Base-by-base conservation (phyloP, 2,113 vertebrate genomes). In the Tursiops truncatus region DNA sequence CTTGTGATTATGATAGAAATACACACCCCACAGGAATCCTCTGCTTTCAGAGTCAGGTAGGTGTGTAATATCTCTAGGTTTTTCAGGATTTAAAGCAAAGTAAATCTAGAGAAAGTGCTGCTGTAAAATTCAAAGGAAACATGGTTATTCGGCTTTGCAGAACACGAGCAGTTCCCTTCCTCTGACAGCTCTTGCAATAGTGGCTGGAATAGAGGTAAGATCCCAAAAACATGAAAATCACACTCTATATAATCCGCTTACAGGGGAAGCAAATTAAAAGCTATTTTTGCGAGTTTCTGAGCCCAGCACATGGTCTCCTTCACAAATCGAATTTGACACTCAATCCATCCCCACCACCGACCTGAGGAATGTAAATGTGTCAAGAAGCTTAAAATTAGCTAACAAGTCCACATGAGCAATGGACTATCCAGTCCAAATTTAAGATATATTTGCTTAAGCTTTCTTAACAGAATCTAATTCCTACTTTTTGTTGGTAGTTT, bases 221-320 rank as follows among this genome's bases (percentile, higher is more conserved):
- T 85, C 87, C 91, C 90, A 23, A 7, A 15, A 47, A 92, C 0
- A 6, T 82, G 90, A 92, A 95, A 95, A 79, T 58, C 96, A 86
- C n/a, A 26, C 26, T 89, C 31, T 94, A 38, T 68, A 87, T 97
- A 77, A 97, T 95, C 93, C 44, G 47, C 96, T 97, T 74, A 89
- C 17, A 50, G 73, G 7, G n/a, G 23, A 88, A 79, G 41, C 96
- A 95, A 93, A 97, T 91, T 89, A 76, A 95, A 93, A 96, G 79
- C 58, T 80, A 18, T 28, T 97, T 38, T 53, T 96, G 68, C 90
- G 74, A 68, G 5, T 65, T 94, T 94, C 13, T 70, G 50, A 96
- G 74, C 38, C 93, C 41, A 62, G 14, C 68, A 41, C 77, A 89
- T 0, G 4, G 53, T 79, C 70, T 86, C 58, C 0, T 5, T 50